phyloP scores from a whole-genome alignment of 2,797 vertebrate species.

The Sebastes hubbsi region DNA sequence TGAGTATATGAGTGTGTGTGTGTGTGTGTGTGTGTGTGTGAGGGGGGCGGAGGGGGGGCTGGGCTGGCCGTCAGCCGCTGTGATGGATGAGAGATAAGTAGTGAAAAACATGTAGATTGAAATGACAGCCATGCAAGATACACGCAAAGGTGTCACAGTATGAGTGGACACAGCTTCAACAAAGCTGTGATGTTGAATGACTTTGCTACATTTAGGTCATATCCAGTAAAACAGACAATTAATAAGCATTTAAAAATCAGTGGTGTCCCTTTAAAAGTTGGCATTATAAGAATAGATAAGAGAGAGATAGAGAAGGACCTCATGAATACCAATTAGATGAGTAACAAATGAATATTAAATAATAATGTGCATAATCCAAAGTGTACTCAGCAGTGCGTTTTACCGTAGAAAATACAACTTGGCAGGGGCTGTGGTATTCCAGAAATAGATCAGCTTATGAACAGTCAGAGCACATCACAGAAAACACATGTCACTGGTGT shows the following conservation, averaged over 20 bases:
- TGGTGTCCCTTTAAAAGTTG: not conserved
- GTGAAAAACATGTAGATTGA: constrained; percentile 57
- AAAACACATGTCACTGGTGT: not conserved
- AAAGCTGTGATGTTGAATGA: not conserved
- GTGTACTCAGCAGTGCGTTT: not conserved
- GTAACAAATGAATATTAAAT: not conserved
- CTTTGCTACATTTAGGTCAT: not conserved
- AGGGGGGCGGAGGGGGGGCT: not conserved
- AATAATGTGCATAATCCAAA: not conserved
- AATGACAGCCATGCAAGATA: constrained; percentile 14
- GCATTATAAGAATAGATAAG: not conserved
- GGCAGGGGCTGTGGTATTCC: not conserved
- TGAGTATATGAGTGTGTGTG: not conserved
- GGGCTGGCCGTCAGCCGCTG: constrained; percentile 11
- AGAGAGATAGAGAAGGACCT: not conserved
- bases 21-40: too few species aligned
- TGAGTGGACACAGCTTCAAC: not conserved
- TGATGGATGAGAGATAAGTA: constrained; percentile 57
- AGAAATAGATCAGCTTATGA: not conserved
- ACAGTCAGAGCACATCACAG: not conserved
- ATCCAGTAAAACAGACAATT: not conserved
- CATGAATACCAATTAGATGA: not conserved
- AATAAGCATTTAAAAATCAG: not conserved
- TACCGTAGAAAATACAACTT: not conserved
- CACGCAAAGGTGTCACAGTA: not conserved